phyloP scores from a whole-genome alignment of 2,113 vertebrate species.

The Octodon degus region DNA sequence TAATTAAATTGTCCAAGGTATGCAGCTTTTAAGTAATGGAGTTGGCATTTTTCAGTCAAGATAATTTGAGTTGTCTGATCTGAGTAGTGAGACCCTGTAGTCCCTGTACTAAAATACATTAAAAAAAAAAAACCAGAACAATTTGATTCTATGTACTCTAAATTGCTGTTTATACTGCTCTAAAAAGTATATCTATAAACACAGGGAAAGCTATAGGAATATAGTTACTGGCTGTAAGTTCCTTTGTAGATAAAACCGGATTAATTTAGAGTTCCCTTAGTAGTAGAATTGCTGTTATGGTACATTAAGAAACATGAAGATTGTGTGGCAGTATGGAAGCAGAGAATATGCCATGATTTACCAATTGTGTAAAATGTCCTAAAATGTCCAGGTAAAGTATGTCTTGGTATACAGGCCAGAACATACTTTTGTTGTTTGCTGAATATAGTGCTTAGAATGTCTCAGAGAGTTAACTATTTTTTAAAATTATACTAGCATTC shows the following conservation, averaged over 20 bases:
- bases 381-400: background rate
- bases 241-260: slow-evolving; percentile 13
- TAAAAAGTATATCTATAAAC: background rate
- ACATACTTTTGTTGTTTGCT: background rate
- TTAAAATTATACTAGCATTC: slow-evolving; percentile 13
- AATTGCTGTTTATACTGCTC: background rate
- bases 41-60: background rate
- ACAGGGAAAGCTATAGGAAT: background rate
- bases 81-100: no score
- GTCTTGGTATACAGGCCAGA: background rate
- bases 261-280: slow-evolving; percentile 28
- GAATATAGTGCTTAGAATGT: background rate
- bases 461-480: background rate
- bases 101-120: no score
- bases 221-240: background rate
- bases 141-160: background rate
- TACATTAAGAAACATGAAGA: background rate
- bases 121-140: no score
- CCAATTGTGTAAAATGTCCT: background rate
- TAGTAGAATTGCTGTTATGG: slow-evolving; percentile 12
- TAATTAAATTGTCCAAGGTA: background rate
- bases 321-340: background rate
- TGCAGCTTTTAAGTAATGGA: background rate
- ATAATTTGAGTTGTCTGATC: no score
- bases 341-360: background rate